Evolutionary conservation across 2,113 vertebrate species (phyloP).

Genomic region (Polyodon spathula): DNA sequence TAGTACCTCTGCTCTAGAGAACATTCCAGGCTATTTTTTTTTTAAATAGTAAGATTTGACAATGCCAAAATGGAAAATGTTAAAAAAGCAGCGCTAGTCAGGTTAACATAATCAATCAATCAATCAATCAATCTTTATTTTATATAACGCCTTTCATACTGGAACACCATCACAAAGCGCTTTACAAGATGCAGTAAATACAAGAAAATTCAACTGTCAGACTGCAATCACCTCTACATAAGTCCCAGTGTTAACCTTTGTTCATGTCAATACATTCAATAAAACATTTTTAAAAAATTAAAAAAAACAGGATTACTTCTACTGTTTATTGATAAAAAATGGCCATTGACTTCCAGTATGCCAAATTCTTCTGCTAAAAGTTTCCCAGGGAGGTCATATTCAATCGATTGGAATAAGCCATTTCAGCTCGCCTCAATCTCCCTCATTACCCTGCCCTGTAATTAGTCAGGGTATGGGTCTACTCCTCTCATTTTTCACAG

Average conservation of each 20-base stretch:
- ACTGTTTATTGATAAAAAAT: conserved; percentile 8
- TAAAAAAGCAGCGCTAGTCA: no score
- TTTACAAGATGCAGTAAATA: no score
- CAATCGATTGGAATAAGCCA: conserved; percentile 27
- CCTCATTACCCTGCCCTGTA: conserved; percentile 25
- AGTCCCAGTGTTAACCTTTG: conserved; percentile 22
- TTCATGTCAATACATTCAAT: conserved; percentile 7
- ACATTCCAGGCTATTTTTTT: no score
- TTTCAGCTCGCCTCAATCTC: conserved; percentile 18
- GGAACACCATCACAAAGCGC: no score
- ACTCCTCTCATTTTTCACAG: conserved; percentile 23
- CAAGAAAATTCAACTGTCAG: no score
- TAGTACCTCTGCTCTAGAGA: no score
- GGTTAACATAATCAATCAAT: no score
- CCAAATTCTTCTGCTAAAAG: conserved; percentile 23
- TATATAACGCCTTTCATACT: no score
- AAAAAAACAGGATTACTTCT: neutral
- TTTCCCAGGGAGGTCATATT: conserved; percentile 25
- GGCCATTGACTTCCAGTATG: conserved; percentile 17
- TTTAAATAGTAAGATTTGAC: neutral
- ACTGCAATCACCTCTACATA: conserved; percentile 7
- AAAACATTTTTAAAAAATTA: neutral
- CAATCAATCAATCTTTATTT: no score
- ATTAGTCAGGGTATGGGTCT: conserved; percentile 24
- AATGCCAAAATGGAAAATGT: neutral